A percentile compares a stretch with the other conserved stretches of the same genome.
Conservation (phyloP, 1,140 invertebrate genomes). For the Cydia pomonella region DNA sequence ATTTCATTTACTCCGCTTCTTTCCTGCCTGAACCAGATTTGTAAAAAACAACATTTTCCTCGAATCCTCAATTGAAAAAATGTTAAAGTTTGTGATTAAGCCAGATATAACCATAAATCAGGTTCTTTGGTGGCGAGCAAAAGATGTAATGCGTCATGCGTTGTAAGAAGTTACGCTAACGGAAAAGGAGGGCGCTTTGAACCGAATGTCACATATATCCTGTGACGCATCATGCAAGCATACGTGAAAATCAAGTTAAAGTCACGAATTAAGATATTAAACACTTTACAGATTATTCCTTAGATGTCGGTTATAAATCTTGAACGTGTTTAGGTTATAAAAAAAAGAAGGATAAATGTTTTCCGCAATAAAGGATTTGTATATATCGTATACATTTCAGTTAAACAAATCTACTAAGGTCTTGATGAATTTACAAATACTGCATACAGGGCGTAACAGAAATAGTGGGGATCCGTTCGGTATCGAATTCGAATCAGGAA, state of each 20-base stretch:
- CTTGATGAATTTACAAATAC: background rate
- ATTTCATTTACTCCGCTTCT: no score
- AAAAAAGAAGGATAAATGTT: background rate
- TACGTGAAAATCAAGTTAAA: no score
- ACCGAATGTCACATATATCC: constrained; percentile 3
- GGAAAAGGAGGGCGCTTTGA: background rate
- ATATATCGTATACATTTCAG: background rate
- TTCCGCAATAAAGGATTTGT: background rate
- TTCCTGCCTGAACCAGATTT: no score
- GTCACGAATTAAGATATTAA: background rate
- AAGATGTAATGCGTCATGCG: no score
- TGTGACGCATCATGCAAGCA: background rate
- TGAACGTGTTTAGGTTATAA: background rate
- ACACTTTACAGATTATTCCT: background rate
- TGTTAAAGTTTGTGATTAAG: background rate
- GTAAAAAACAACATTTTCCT: background rate
- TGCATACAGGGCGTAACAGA: no score
- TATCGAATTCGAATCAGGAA: no score
- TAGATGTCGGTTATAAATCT: background rate
- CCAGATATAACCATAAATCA: background rate
- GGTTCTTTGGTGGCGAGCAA: background rate
- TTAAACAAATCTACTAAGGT: no score
- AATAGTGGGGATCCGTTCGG: no score
- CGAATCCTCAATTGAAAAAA: background rate
- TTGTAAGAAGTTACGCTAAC: background rate